phyloP scores from a whole-genome alignment of 2,797 vertebrate species.

The Chiroxiphia lanceolata region DNA sequence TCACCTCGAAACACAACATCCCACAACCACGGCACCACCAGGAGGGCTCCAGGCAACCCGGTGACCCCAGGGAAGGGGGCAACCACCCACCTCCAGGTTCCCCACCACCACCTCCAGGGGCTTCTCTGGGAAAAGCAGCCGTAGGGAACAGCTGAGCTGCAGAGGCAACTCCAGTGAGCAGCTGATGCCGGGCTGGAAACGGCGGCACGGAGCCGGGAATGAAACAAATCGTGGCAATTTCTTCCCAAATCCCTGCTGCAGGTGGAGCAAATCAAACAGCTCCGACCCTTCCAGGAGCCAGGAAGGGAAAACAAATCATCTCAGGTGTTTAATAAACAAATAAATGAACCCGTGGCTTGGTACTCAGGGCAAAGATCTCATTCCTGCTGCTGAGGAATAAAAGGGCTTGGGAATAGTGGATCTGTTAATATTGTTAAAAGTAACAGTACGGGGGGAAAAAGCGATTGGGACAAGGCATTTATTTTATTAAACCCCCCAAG shows the following conservation, averaged over 20 bases:
- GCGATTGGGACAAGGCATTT: neutral
- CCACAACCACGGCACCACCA: neutral
- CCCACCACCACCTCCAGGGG: neutral
- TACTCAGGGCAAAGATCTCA: slow-evolving; percentile 1
- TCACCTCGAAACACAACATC: neutral
- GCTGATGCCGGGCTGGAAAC: neutral
- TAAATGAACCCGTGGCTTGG: neutral
- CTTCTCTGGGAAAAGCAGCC: neutral
- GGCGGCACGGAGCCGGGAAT: neutral
- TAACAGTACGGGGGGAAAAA: neutral
- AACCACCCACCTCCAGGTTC: neutral
- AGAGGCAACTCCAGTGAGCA: neutral
- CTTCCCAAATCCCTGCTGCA: neutral
- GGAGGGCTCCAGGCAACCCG: neutral
- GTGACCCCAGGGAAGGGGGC: neutral
- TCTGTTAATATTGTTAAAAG: neutral
- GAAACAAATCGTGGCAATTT: neutral
- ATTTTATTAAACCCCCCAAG: slow-evolving; percentile 6
- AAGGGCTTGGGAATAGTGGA: neutral
- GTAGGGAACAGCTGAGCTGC: rapidly evolving
- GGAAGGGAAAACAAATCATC: neutral
- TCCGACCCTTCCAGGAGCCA: neutral
- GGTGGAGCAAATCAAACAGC: neutral
- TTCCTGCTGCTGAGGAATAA: neutral
- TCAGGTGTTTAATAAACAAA: neutral